Conservation (phyloP, 2,888 invertebrate genomes). For the Leucophora obtusa region DNA sequence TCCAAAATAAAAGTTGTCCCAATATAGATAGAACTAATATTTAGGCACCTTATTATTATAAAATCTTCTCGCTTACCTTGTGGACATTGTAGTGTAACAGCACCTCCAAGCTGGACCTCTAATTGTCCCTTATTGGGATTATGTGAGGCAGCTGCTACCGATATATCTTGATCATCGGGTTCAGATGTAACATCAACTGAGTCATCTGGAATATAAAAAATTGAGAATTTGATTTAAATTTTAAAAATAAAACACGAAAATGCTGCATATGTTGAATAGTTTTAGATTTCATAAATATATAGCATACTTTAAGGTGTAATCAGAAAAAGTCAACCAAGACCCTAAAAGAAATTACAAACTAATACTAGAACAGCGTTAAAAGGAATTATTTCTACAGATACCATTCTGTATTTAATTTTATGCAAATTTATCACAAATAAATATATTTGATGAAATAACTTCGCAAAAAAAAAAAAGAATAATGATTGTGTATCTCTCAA, state of each 20-base stretch:
- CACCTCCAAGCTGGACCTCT: constrained; percentile 91
- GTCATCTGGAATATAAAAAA: constrained; percentile 74
- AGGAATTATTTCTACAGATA: too few relatives aligned
- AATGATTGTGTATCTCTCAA: too few relatives aligned
- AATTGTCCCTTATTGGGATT: constrained; percentile 82
- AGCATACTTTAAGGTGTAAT: constrained; percentile 17
- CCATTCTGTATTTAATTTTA: too few relatives aligned
- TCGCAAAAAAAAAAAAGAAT: too few relatives aligned
- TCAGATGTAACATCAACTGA: constrained; percentile 81
- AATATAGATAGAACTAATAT: too few relatives aligned
- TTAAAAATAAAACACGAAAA: constrained; percentile 9
- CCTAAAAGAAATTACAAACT: too few relatives aligned
- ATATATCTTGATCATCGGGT: constrained; percentile 81
- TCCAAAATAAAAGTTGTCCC: too few relatives aligned
- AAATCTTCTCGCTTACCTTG: constrained; percentile 80
- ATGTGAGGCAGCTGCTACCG: constrained; percentile 80
- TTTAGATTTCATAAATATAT: background rate
- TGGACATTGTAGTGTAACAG: constrained; percentile 91
- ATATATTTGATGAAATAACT: too few relatives aligned
- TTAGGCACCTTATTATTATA: too few relatives aligned
- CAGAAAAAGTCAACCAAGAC: too few relatives aligned
- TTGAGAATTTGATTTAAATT: background rate
- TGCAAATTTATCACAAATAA: too few relatives aligned
- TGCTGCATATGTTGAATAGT: background rate
- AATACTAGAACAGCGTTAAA: too few relatives aligned